Evolutionary conservation across 2,797 vertebrate species (phyloP).

Genomic region (Cossypha dichroa): DNA sequence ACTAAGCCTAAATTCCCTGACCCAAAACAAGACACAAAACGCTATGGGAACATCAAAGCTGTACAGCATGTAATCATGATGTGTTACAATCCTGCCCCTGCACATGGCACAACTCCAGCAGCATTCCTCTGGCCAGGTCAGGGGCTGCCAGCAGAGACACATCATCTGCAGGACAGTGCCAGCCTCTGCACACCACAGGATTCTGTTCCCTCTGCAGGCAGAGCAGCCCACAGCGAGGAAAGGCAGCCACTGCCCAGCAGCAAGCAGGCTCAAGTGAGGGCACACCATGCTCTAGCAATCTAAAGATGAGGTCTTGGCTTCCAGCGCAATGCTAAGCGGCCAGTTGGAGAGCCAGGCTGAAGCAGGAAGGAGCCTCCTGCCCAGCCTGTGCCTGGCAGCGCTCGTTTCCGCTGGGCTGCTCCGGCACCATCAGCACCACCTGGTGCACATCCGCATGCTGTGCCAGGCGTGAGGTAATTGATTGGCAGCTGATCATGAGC

Average conservation of each 20-base stretch:
- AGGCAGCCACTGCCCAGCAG: not conserved
- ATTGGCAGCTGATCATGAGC: conserved; percentile 35
- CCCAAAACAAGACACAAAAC: conserved; percentile 41
- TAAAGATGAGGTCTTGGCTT: not conserved
- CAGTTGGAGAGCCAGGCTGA: not conserved
- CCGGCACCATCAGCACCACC: not conserved
- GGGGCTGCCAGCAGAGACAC: not conserved
- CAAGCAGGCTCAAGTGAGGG: not conserved
- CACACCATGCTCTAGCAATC: not conserved
- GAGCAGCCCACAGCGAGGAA: not conserved
- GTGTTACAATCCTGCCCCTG: not conserved
- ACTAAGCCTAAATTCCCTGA: conserved; percentile 49
- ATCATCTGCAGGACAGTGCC: not conserved
- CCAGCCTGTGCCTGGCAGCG: not conserved
- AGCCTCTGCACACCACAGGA: not conserved
- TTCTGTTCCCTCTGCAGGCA: not conserved
- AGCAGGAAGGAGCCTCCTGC: not conserved
- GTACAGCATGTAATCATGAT: not conserved
- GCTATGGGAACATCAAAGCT: conserved; percentile 37
- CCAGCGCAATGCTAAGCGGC: not conserved
- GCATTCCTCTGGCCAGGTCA: not conserved
- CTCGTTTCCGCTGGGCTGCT: fast-evolving
- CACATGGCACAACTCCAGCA: not conserved
- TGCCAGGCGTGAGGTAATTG: conserved; percentile 44
- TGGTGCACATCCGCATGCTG: not conserved